Evolutionary conservation across 1,140 invertebrate species (phyloP).

Genomic region (Lepeophtheirus salmonis): DNA sequence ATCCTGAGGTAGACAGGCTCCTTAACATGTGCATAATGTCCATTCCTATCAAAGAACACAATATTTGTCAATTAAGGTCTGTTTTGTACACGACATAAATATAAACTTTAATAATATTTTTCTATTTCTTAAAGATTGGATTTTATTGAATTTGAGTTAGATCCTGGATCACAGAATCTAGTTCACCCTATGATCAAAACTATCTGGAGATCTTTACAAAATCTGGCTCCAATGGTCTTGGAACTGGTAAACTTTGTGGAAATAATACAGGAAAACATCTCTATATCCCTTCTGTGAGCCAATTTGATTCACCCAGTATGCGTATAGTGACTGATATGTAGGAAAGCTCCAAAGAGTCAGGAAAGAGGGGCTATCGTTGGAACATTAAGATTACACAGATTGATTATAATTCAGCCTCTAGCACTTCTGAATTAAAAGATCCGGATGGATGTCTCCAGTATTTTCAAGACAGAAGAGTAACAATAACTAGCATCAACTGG

Average conservation of each 20-base stretch:
- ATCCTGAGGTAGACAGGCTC: not conserved
- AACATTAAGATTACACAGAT: constrained; percentile 2
- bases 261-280: constrained; percentile 4
- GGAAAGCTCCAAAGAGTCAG: too few relatives aligned
- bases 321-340: not conserved
- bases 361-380: not conserved
- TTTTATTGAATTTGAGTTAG: constrained; percentile 9
- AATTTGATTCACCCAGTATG: not conserved
- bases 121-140: not conserved
- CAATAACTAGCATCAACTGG: constrained; percentile 2
- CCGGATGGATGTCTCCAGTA: constrained; percentile 6
- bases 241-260: not conserved
- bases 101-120: too few relatives aligned
- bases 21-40: not conserved
- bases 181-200: not conserved
- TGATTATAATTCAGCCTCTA: not conserved
- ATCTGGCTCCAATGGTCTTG: not conserved
- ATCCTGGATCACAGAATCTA: not conserved
- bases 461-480: not conserved
- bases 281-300: not conserved
- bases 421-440: not conserved
- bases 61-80: not conserved
- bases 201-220: not conserved
- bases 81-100: too few relatives aligned
- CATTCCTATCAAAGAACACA: not conserved